These are phyloP conservation scores for Drosophila limbata DNA, from an alignment of 2,888 invertebrate species.

Conservation along the genomic window DNA sequence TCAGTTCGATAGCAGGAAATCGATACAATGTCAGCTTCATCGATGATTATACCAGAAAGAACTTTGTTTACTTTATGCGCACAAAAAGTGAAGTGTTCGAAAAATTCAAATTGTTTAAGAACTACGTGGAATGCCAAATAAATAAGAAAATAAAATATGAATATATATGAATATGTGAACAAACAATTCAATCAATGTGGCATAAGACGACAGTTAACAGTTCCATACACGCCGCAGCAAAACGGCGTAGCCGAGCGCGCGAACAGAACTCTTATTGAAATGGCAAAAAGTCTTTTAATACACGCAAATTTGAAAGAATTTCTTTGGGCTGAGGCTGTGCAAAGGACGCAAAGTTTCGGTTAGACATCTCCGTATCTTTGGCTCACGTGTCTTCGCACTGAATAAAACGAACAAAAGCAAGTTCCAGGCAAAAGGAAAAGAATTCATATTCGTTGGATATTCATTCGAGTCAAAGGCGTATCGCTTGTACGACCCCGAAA, in stretches of 20 bases:
- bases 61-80: background rate
- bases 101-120: slow-evolving; percentile 10
- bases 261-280: slow-evolving; percentile 1
- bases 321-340: background rate
- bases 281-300: slow-evolving; percentile 11
- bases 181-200: background rate
- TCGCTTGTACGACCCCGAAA: slow-evolving; percentile 14
- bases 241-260: slow-evolving; percentile 1
- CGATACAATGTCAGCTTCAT: background rate
- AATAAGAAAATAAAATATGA: too few relatives aligned
- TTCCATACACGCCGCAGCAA: background rate
- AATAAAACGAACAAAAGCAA: too few relatives aligned
- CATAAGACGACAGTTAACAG: background rate
- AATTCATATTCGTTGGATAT: background rate
- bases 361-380: slow-evolving; percentile 1
- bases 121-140: slow-evolving; percentile 3
- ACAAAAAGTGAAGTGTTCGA: slow-evolving; percentile 3
- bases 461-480: background rate
- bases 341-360: slow-evolving; percentile 8
- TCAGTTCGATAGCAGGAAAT: background rate
- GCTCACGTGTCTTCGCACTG: too few relatives aligned
- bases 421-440: too few relatives aligned
- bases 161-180: background rate
- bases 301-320: slow-evolving; percentile 16
- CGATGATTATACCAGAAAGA: slow-evolving; percentile 1